Conservation (phyloP, 2,888 invertebrate genomes). For the Hecatera dysodea region DNA sequence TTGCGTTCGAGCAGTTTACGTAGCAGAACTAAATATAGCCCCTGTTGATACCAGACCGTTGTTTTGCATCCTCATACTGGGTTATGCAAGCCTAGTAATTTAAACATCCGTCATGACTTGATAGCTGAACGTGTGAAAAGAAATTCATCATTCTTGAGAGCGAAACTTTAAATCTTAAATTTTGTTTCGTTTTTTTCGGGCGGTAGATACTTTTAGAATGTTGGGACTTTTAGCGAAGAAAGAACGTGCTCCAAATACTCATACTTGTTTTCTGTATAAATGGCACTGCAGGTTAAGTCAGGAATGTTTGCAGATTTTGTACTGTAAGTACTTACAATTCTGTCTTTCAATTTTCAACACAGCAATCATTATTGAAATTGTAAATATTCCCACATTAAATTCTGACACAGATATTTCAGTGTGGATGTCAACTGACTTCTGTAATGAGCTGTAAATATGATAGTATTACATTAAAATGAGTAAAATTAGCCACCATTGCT, state of each 20-base stretch:
- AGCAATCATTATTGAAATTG: too few relatives aligned
- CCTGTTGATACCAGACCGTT: constrained; percentile 50
- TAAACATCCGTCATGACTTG: constrained; percentile 37
- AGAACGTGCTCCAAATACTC: neutral
- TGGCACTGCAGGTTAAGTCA: too few relatives aligned
- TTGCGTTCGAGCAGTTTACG: constrained; percentile 53
- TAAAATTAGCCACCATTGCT: constrained; percentile 15
- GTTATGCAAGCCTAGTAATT: constrained; percentile 51
- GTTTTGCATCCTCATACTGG: constrained; percentile 52
- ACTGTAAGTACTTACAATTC: neutral
- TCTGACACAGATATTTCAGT: neutral
- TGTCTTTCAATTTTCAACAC: neutral
- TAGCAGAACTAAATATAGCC: constrained; percentile 63
- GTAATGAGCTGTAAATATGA: neutral
- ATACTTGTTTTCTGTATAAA: neutral
- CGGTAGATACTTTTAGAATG: neutral
- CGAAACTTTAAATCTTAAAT: neutral
- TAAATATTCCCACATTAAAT: neutral
- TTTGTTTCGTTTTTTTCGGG: neutral
- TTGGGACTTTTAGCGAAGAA: neutral
- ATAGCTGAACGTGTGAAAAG: neutral
- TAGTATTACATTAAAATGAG: constrained; percentile 10
- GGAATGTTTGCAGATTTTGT: too few relatives aligned
- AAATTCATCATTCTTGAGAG: neutral
- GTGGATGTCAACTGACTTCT: neutral